A percentile compares a stretch with the other conserved stretches of the same genome.
Conservation (phyloP, 2,797 vertebrate species). For the Phrynocephalus vlangalii region DNA sequence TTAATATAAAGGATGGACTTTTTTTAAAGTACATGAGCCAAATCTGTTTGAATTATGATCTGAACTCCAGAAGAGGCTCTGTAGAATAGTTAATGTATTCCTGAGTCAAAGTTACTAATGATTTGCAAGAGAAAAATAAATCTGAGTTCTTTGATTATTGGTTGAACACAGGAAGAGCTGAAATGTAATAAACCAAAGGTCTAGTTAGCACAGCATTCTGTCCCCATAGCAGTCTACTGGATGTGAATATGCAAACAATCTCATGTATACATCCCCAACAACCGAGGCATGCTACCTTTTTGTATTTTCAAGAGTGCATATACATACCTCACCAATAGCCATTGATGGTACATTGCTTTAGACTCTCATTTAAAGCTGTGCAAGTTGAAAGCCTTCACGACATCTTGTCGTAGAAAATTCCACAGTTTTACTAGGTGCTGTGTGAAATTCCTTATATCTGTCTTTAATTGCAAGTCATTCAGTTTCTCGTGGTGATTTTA, state of each 20-base stretch:
- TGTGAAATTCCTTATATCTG: neutral
- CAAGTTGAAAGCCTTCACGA: neutral
- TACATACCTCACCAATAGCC: neutral
- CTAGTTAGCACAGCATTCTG: neutral
- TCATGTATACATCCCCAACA: neutral
- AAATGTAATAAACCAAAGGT: neutral
- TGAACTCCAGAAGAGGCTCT: neutral
- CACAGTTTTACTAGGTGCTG: neutral
- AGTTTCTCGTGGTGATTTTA: neutral
- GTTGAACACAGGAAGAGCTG: neutral
- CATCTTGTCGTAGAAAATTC: neutral
- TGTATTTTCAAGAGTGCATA: neutral
- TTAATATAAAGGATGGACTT: neutral
- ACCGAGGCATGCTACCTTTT: neutral
- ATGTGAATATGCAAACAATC: neutral
- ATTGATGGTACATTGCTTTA: neutral
- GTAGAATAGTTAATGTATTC: neutral
- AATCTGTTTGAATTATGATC: neutral
- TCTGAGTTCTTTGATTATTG: neutral
- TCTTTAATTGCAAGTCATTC: neutral
- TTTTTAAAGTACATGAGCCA: neutral
- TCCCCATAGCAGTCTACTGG: neutral
- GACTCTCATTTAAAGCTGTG: neutral
- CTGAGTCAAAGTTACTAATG: neutral
- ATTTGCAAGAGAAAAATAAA: neutral